phyloP scores from a whole-genome alignment of 2,888 invertebrate species.

The Lithophane semibrunnea region DNA sequence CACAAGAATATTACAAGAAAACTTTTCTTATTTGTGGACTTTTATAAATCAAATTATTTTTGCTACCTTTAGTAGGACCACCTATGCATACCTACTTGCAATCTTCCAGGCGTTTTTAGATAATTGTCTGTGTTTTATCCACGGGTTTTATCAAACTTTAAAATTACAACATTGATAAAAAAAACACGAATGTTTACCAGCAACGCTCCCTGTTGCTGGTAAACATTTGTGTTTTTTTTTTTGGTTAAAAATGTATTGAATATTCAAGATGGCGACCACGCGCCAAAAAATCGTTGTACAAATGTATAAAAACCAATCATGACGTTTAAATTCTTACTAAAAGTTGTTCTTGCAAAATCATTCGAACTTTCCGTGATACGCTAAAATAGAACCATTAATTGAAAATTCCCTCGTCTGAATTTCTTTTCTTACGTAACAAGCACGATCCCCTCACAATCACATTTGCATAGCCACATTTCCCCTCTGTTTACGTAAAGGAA shows the following conservation, averaged over 20 bases:
- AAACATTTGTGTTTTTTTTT: background rate
- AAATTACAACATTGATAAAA: background rate
- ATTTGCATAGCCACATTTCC: conserved; percentile 43
- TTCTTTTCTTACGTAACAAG: conserved; percentile 21
- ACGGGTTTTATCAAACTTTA: too few relatives aligned
- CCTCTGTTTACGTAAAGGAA: conserved; percentile 34
- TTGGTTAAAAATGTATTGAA: background rate
- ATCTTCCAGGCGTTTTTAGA: too few relatives aligned
- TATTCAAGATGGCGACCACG: background rate
- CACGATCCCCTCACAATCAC: conserved; percentile 24
- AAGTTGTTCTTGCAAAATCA: background rate
- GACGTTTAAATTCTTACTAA: background rate
- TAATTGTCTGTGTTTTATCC: too few relatives aligned
- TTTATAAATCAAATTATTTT: background rate
- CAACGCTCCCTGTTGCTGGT: background rate
- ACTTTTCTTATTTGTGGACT: background rate
- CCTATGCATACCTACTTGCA: too few relatives aligned
- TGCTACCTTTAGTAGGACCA: background rate
- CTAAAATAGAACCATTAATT: conserved; percentile 28
- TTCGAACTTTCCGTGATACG: background rate
- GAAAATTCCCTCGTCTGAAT: conserved; percentile 9
- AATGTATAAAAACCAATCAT: background rate
- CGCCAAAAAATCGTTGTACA: background rate
- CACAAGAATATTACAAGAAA: background rate
- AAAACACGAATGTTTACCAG: too few relatives aligned